Percentiles rank a stretch among this genome's conserved stretches.
Evolutionary conservation across 2,113 vertebrate species (phyloP).

Genomic region (Ciconia maguari): DNA sequence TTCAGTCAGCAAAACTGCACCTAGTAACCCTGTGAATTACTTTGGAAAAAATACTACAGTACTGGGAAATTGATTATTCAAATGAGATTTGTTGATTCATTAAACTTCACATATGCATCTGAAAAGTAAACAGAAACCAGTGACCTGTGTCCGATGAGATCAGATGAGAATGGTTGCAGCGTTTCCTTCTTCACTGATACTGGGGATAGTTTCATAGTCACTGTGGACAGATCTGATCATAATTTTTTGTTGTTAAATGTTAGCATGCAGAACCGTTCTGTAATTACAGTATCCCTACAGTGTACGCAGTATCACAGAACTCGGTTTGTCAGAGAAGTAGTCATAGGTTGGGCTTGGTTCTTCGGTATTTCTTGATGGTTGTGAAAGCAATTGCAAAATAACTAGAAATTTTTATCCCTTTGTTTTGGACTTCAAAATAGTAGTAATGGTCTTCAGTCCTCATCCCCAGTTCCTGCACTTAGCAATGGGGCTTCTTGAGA

Average conservation of each 20-base stretch:
- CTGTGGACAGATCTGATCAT: neutral
- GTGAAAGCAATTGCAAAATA: neutral
- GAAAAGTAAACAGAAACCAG: neutral
- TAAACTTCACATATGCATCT: neutral
- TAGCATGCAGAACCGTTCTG: neutral
- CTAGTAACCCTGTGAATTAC: neutral
- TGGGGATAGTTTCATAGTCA: neutral
- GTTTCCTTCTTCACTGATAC: neutral
- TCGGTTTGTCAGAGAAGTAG: neutral
- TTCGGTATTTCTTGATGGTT: neutral
- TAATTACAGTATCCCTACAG: neutral
- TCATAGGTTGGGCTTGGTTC: neutral
- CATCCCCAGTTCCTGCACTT: neutral
- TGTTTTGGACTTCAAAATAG: neutral
- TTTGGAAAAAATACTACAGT: neutral
- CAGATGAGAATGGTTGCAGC: neutral
- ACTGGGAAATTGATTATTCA: neutral
- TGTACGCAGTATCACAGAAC: neutral
- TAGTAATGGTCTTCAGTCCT: neutral
- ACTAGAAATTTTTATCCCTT: neutral
- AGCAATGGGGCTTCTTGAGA: neutral
- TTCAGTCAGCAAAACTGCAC: neutral
- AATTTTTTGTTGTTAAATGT: neutral
- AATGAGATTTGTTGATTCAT: neutral
- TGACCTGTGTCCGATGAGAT: constrained; percentile 4